phyloP scores from a whole-genome alignment of 2,113 vertebrate genomes.

The Oryzias woworae region DNA sequence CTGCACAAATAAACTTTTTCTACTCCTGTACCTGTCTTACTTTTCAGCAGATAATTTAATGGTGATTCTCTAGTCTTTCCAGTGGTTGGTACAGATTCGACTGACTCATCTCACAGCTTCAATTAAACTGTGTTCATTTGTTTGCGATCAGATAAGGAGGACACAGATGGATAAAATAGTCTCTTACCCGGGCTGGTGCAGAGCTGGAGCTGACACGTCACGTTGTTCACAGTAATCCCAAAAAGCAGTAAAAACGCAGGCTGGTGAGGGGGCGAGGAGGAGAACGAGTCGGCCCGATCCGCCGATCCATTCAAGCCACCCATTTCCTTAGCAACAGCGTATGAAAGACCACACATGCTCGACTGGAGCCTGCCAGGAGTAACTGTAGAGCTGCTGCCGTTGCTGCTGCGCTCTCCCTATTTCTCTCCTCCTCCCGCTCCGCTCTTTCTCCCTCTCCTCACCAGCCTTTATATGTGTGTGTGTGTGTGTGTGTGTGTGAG shows the following conservation, averaged over 20 bases:
- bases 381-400: constrained; percentile 27
- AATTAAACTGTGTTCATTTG: constrained; percentile 28
- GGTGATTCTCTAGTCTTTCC: too few relatives aligned
- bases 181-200: constrained; percentile 80
- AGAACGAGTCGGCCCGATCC: constrained; percentile 47
- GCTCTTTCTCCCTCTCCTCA: background rate
- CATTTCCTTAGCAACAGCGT: constrained; percentile 65
- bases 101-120: background rate
- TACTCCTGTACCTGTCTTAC: background rate
- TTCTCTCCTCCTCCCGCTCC: background rate
- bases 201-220: constrained; percentile 69
- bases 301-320: constrained; percentile 51
- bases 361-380: constrained; percentile 44
- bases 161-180: constrained; percentile 49
- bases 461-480: constrained; percentile 8
- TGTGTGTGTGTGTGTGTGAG: constrained; percentile 12
- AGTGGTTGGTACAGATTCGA: too few relatives aligned
- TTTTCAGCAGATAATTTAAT: background rate
- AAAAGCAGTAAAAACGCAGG: constrained; percentile 51
- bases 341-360: constrained; percentile 61
- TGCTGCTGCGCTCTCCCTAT: constrained; percentile 23
- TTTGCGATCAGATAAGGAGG: constrained; percentile 4
- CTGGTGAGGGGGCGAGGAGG: constrained; percentile 46
- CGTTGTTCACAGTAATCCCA: constrained; percentile 68
- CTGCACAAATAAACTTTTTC: constrained; percentile 45